These are phyloP conservation scores for Microctenopoma stevenorrisi DNA, from an alignment of 2,797 vertebrate genomes.

Conservation along the genomic window DNA sequence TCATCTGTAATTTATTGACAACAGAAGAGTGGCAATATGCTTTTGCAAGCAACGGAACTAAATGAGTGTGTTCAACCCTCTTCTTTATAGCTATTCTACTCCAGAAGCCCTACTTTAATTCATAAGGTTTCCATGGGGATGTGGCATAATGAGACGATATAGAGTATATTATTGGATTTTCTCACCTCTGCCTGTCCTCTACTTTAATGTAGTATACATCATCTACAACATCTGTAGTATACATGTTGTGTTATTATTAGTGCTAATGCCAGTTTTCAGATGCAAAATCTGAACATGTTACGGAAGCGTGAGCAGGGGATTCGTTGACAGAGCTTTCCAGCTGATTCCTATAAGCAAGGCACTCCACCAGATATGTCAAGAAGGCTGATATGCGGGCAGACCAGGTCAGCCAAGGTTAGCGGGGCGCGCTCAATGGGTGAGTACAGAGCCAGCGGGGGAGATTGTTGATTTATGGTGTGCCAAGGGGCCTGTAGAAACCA, in stretches of 20 bases:
- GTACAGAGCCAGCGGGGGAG: conserved; percentile 1
- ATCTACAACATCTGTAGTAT: conserved; percentile 11
- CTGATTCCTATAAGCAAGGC: conserved; percentile 36
- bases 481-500: conserved; percentile 47
- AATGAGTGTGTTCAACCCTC: conserved; percentile 10
- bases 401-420: conserved; percentile 47
- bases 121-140: conserved; percentile 22
- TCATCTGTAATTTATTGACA: conserved; percentile 38
- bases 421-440: conserved; percentile 15
- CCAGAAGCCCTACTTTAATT: conserved; percentile 6
- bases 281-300: conserved; percentile 17
- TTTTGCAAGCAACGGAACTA: conserved; percentile 8
- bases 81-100: not conserved
- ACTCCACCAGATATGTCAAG: conserved; percentile 30
- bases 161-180: conserved; percentile 15
- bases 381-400: conserved; percentile 23
- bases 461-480: conserved; percentile 25
- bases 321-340: conserved; percentile 17
- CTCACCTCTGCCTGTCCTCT: conserved; percentile 16
- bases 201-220: conserved; percentile 17
- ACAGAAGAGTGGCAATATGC: conserved; percentile 3
- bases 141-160: conserved; percentile 14
- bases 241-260: conserved; percentile 27
- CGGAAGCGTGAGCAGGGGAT: not conserved
- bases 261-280: conserved; percentile 24